Conservation (phyloP, 2,888 invertebrate species). For the Mechanitis messenoides region DNA sequence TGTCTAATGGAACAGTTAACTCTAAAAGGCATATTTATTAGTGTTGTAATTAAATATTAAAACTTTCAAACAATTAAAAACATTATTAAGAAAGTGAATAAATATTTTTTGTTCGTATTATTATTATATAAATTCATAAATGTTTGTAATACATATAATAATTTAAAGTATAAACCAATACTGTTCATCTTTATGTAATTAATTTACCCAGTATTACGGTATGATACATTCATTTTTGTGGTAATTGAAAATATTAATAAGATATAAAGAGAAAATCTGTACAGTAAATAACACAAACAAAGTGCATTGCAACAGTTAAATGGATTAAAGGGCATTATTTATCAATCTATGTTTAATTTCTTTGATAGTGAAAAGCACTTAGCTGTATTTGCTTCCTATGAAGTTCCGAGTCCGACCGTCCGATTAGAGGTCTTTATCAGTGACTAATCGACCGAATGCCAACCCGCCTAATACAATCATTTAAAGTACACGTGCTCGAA, state of each 20-base stretch:
- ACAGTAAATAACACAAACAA: background rate
- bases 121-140: too few relatives aligned
- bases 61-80: too few relatives aligned
- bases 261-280: background rate
- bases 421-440: constrained; percentile 57
- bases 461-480: constrained; percentile 43
- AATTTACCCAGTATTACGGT: background rate
- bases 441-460: constrained; percentile 52
- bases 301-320: constrained; percentile 31
- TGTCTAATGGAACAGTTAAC: constrained; percentile 58
- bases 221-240: constrained; percentile 14
- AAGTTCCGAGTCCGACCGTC: constrained; percentile 31
- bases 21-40: constrained; percentile 2
- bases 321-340: constrained; percentile 39
- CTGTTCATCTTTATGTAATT: too few relatives aligned
- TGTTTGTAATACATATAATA: too few relatives aligned
- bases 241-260: constrained; percentile 17
- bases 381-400: constrained; percentile 46
- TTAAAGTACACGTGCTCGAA: constrained; percentile 35
- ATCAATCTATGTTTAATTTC: constrained; percentile 31
- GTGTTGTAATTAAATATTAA: too few relatives aligned
- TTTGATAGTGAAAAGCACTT: constrained; percentile 53
- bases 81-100: too few relatives aligned
- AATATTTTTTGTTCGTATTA: too few relatives aligned
- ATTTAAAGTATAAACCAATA: too few relatives aligned